Evolutionary conservation across 2,888 invertebrate genomes (phyloP).

Genomic region (Rutpela maculata): DNA sequence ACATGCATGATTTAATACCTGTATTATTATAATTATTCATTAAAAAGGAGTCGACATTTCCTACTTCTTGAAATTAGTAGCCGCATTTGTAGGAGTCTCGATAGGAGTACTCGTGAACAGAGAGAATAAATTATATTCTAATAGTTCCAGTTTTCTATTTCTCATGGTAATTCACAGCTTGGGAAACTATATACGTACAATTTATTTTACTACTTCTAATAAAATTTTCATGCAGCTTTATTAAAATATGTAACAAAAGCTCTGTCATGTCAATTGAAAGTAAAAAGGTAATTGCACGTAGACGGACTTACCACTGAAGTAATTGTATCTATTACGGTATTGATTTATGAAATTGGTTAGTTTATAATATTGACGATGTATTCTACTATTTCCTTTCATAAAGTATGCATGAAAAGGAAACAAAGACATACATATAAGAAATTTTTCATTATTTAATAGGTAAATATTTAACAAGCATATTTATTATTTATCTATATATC

Average conservation of each 20-base stretch:
- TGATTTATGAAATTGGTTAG: slow-evolving; percentile 20
- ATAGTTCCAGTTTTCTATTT: neutral
- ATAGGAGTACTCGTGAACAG: neutral
- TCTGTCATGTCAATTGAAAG: neutral
- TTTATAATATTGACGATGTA: slow-evolving; percentile 21
- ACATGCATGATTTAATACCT: neutral
- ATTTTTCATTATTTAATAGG: neutral
- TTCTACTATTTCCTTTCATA: slow-evolving; percentile 9
- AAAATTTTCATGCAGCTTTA: neutral
- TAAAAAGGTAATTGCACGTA: neutral
- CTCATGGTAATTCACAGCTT: no score
- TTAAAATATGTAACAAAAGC: neutral
- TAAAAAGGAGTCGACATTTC: neutral
- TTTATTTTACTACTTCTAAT: neutral
- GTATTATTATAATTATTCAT: neutral
- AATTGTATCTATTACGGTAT: slow-evolving; percentile 4
- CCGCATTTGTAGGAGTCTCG: neutral
- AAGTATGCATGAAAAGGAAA: slow-evolving; percentile 8
- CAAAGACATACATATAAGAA: neutral
- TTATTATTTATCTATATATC: neutral
- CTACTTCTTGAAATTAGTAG: neutral
- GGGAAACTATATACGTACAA: no score
- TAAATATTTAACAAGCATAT: neutral
- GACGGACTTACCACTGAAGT: neutral
- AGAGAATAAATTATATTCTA: neutral